Base-by-base conservation (phyloP, 1,140 invertebrate species). In the Pseudomyrmex flavicornis region DNA sequence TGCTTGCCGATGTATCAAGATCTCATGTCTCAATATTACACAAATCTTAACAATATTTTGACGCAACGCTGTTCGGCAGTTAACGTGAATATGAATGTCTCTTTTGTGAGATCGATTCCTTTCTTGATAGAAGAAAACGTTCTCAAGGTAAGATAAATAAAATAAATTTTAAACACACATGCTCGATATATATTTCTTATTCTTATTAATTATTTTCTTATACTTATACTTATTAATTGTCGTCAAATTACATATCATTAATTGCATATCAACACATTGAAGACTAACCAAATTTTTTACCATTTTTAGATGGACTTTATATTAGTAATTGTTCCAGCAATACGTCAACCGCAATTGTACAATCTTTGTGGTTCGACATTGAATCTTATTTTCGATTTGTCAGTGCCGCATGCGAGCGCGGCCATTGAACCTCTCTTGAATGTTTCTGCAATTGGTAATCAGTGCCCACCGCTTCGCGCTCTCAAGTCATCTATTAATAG, bases 51-150 rank as follows among this genome's bases (percentile, higher is more conserved):
- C 91, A 95, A 95, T 79, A 95, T 98, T 84, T 94, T 99, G 7
- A 98, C 98, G 3, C 97, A 98, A 91, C 96, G 98, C 89, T 99
- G 98, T 94, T 99, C 98, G 0, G 98, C 97, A 35, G 97, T 99
- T 2, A 98, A 98, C 91, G 98, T 99, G 0, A 98, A 98, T 89
- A 99, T 99, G 95, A 98, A 98, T 91, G 98, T 99, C 1, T 97
- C 97, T 0, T 98, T 99, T 89, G 95, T 98, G 0, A 97, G 97
- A 89, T 97, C 97, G 2, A 95, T 96, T 89, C 97, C 98, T 58
- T 95, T 94, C 73, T 93, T 98, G 17, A 88, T 97, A 1, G 97
- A 98, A 92, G 97, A 98, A 92, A 98, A 98, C 92, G 96, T 98
- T 56, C 96, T 98, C 1, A 96, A 97, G 91, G 94, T 95, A 83